Percentiles rank a stretch among this genome's conserved stretches.
phyloP scores from a whole-genome alignment of 53 echinoderm and acorn worm species.

The Glandiceps talaboti region DNA sequence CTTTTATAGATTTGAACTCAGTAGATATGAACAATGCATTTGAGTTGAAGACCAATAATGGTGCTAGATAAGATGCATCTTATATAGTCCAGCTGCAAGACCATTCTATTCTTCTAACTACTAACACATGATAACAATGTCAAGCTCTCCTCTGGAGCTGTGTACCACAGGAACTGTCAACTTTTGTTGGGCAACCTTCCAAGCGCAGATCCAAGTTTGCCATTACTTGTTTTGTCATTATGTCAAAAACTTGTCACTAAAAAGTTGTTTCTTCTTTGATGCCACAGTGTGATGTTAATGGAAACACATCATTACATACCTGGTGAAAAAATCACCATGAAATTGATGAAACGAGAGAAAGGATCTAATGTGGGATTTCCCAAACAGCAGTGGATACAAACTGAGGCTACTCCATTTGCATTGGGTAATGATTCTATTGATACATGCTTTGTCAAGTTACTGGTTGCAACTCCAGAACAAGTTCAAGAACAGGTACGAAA shows the following conservation, averaged over 20 bases:
- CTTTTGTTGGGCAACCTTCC: too few relatives aligned
- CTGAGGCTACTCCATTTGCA: not conserved
- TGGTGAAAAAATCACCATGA: constrained; percentile 74
- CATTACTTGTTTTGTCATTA: too few relatives aligned
- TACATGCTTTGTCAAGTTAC: constrained; percentile 69
- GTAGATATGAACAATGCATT: too few relatives aligned
- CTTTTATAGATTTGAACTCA: too few relatives aligned
- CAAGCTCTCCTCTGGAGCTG: not conserved
- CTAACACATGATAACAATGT: too few relatives aligned
- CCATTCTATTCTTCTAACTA: too few relatives aligned
- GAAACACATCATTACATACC: constrained; percentile 46
- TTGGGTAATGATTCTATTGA: constrained; percentile 3
- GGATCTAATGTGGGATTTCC: constrained; percentile 56
- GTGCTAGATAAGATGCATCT: too few relatives aligned
- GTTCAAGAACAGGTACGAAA: constrained; percentile 52
- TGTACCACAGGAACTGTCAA: too few relatives aligned
- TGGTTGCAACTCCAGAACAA: constrained; percentile 50
- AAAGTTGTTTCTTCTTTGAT: not conserved
- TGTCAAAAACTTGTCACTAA: too few relatives aligned
- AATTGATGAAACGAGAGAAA: constrained; percentile 88
- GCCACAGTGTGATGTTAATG: constrained; percentile 57
- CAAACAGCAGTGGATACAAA: not conserved
- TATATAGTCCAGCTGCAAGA: too few relatives aligned
- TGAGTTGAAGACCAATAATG: too few relatives aligned
- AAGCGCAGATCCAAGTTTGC: too few relatives aligned